A percentile compares a stretch with the other conserved stretches of the same genome.
Evolutionary conservation across 1,140 invertebrate genomes (phyloP).

Genomic region (Microplitis demolitor): DNA sequence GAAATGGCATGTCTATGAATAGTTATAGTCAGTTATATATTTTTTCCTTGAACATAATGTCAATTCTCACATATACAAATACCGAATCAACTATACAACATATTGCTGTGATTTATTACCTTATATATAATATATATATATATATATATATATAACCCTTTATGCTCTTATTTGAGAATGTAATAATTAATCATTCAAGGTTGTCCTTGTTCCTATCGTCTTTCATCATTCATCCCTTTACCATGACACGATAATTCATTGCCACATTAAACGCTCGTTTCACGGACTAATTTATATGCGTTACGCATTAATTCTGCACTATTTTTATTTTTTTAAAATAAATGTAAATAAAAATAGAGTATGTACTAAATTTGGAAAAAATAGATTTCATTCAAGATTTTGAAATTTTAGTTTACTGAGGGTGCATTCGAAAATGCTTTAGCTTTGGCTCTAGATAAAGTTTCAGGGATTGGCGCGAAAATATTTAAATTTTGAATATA

Average conservation of each 20-base stretch:
- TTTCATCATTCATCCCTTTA: slow-evolving; percentile 1
- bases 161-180: not conserved
- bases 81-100: not conserved
- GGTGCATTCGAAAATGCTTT: no score
- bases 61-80: slow-evolving; percentile 1
- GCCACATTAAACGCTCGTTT: slow-evolving; percentile 42
- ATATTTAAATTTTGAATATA: no score
- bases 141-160: not conserved
- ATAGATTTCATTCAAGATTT: no score
- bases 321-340: not conserved
- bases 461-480: no score
- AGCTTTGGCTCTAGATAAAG: no score
- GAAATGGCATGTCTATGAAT: slow-evolving; percentile 24
- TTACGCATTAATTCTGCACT: slow-evolving; percentile 25
- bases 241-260: slow-evolving; percentile 39
- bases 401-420: no score
- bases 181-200: not conserved
- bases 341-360: no score
- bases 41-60: not conserved
- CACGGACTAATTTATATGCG: slow-evolving; percentile 39
- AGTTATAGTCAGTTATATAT: not conserved
- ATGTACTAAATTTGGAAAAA: not conserved
- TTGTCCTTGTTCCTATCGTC: not conserved
- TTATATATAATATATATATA: not conserved
- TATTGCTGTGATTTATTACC: slow-evolving; percentile 18